Evolutionary conservation across 2,888 invertebrate genomes (phyloP), one percentile per base, ranked within the genome.

Genomic region (Lacanobia wlatinum): DNA sequence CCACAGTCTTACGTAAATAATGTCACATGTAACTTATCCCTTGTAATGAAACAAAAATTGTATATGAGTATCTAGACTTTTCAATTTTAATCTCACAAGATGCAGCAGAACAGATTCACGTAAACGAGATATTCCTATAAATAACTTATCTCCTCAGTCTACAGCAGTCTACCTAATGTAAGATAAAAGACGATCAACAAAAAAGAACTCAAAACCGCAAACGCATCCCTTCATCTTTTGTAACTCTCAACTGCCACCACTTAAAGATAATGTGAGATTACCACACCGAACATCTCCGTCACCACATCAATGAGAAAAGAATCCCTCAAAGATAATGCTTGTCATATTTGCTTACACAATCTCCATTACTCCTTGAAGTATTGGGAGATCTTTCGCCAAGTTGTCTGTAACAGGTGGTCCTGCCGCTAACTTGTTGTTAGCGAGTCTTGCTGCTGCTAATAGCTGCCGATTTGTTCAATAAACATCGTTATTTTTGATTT

Each of bases 341-440:
- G 78, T 78, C 70, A 76, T 80, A 83, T 79, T 80, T 76, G 73
- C 50, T 73, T 81, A 82, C 40, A 78, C 23, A 70, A 65, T 50
- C 28, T 58, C 21, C 40, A 58, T 58, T 46, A 14, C 48, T 72
- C 34, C 71, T 71, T 77, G 73, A 73, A 69, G 63, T 59, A 53
- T 73, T 62, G 28, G 55, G 50, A 18, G 59, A 62, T 78, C 71
- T 78, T 66, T 82, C 69, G 23, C 18, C n/a, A 8, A 21, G 21
- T 43, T 21, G 43, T 23, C 48, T 48, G 56, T 64, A 80, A 78
- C 76, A 76, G 83, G 73, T 84, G 78, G 73, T 73, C n/a, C 34
- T 21, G 34, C 48, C 50, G 56, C 63, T 75, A 63, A 55, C 68
- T 70, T 40, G 62, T 46, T 55, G 52, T 78, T 80, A 81, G 60